Conservation (phyloP, 2,888 invertebrate species). For the Torymus texanus region DNA sequence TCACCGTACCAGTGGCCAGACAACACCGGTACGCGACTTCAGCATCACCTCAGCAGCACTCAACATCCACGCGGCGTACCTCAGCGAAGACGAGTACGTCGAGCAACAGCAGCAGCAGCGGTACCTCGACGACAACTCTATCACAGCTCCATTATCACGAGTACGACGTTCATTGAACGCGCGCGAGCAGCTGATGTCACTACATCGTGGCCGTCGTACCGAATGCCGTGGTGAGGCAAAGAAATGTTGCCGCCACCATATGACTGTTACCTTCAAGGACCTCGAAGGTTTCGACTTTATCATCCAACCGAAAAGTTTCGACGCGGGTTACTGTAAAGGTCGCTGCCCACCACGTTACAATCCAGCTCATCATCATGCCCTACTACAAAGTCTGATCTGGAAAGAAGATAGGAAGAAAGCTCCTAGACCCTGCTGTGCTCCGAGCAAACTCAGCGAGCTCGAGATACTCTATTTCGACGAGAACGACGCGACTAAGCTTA, state of each 20-base stretch:
- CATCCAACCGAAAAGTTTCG: slow-evolving; percentile 82
- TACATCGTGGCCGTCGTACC: slow-evolving; percentile 75
- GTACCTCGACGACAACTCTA: no score
- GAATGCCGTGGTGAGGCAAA: slow-evolving; percentile 78
- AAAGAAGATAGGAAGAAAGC: slow-evolving; percentile 78
- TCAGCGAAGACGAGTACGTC: no score
- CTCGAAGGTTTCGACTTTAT: slow-evolving; percentile 81
- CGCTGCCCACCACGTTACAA: slow-evolving; percentile 82
- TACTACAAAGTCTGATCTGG: slow-evolving; percentile 82
- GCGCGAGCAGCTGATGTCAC: slow-evolving; percentile 66
- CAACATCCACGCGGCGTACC: slow-evolving; percentile 42
- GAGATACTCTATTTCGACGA: slow-evolving; percentile 82
- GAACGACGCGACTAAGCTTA: slow-evolving; percentile 79
- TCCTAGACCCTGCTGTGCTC: slow-evolving; percentile 83
- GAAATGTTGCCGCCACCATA: slow-evolving; percentile 81
- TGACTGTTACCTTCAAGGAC: slow-evolving; percentile 82
- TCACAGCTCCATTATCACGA: no score
- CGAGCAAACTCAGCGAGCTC: slow-evolving; percentile 80
- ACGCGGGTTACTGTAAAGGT: slow-evolving; percentile 84
- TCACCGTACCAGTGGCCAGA: slow-evolving; percentile 52
- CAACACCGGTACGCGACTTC: slow-evolving; percentile 54
- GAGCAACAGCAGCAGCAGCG: no score
- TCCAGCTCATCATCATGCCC: slow-evolving; percentile 83
- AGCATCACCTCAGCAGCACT: slow-evolving; percentile 23
- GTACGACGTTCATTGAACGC: slow-evolving; percentile 51